A percentile compares a stretch with the other conserved stretches of the same genome.
Evolutionary conservation across 2,888 invertebrate species (phyloP).

Genomic region (Ormyrus labotus): DNA sequence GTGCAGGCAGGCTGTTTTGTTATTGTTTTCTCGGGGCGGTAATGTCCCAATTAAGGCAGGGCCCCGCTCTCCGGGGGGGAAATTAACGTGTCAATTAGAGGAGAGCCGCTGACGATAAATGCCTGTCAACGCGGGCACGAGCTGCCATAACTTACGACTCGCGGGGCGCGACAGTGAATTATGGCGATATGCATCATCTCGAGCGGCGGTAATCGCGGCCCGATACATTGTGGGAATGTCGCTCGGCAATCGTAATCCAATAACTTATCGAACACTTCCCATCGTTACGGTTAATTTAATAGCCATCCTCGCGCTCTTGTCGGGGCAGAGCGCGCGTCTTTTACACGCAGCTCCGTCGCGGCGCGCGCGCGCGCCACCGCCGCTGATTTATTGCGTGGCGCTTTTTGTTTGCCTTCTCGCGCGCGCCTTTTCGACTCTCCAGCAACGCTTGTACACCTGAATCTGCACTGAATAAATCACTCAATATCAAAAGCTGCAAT

Average conservation of each 20-base stretch:
- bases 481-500: constrained; percentile 46
- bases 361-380: constrained; percentile 34
- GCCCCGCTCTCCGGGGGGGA: constrained; percentile 56
- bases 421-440: constrained; percentile 9
- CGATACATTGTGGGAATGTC: constrained; percentile 62
- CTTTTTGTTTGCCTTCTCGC: constrained; percentile 40
- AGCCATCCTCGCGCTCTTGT: constrained; percentile 21
- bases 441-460: neutral
- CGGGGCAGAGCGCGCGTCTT: constrained; percentile 19
- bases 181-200: constrained; percentile 66
- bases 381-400: constrained; percentile 47
- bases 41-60: constrained; percentile 63
- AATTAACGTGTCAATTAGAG: constrained; percentile 72
- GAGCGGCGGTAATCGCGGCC: constrained; percentile 52
- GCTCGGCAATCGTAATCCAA: constrained; percentile 62
- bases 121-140: constrained; percentile 67
- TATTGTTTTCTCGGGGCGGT: constrained; percentile 53
- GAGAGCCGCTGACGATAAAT: constrained; percentile 65
- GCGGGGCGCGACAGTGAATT: constrained; percentile 64
- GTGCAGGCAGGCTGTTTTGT: constrained; percentile 1
- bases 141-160: constrained; percentile 62
- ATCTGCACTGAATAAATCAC: constrained; percentile 46
- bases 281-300: constrained; percentile 58
- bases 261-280: constrained; percentile 60
- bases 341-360: constrained; percentile 41